Conservation (phyloP, 1,140 invertebrate species). For the Orius insidiosus region DNA sequence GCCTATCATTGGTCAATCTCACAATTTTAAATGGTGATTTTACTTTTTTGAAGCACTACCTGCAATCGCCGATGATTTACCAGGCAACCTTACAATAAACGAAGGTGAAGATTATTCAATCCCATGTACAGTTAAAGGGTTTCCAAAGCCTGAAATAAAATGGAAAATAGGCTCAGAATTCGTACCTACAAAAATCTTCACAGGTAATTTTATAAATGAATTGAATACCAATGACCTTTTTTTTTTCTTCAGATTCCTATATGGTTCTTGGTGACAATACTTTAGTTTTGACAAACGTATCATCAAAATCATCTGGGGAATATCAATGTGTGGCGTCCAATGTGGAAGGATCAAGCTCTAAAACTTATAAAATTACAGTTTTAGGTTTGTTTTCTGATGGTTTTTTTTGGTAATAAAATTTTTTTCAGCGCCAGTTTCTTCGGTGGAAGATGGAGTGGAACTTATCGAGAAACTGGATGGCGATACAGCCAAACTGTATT, state of each 20-base stretch:
- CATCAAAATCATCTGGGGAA: constrained; percentile 25
- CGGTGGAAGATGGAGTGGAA: constrained; percentile 10
- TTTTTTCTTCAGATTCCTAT: constrained; percentile 20
- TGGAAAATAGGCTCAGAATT: constrained; percentile 21
- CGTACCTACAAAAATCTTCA: constrained; percentile 14
- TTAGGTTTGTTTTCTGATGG: constrained; percentile 22
- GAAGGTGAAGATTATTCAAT: constrained; percentile 25
- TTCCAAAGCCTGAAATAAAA: constrained; percentile 25
- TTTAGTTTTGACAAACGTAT: constrained; percentile 25
- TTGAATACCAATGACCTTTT: too few species aligned
- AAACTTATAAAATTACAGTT: constrained; percentile 24
- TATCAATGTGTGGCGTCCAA: constrained; percentile 31
- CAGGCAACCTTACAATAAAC: constrained; percentile 18
- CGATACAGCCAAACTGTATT: constrained; percentile 16
- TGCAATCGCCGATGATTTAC: constrained; percentile 19
- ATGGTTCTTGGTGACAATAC: constrained; percentile 23
- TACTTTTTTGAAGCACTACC: constrained; percentile 24
- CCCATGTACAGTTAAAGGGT: constrained; percentile 25
- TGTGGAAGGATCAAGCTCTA: constrained; percentile 20
- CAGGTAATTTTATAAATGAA: too few species aligned
- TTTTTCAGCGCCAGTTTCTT: constrained; percentile 15
- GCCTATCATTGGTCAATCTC: too few species aligned
- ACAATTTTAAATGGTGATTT: neutral
- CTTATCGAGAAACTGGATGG: constrained; percentile 16
- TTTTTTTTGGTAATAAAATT: constrained; percentile 3